Percentiles rank a stretch among this genome's conserved stretches.
phyloP scores from a whole-genome alignment of 2,888 invertebrate species.

The Omphaloscelis lunosa region DNA sequence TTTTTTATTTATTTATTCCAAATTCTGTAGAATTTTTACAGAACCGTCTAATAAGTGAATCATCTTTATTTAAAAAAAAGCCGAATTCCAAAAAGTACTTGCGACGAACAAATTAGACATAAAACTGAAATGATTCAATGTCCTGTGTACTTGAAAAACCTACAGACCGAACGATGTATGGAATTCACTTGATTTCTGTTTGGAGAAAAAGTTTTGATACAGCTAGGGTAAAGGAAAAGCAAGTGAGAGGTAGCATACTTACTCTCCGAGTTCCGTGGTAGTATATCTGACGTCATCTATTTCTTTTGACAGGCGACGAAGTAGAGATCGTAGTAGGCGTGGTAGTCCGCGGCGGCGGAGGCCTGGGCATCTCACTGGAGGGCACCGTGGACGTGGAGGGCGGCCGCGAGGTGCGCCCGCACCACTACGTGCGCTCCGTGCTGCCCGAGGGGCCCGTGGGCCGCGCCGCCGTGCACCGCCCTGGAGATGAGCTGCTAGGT shows the following conservation, averaged over 20 bases:
- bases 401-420: constrained; percentile 98
- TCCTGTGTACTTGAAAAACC: neutral
- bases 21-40: neutral
- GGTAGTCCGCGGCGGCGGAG: constrained; percentile 94
- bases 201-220: too few species aligned
- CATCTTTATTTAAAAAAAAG: neutral
- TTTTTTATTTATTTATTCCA: too few species aligned
- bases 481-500: constrained; percentile 98
- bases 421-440: constrained; percentile 99
- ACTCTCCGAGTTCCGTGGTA: neutral
- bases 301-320: constrained; percentile 79
- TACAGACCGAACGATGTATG: neutral
- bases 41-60: neutral
- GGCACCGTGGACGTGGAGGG: constrained; percentile 99
- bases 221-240: neutral
- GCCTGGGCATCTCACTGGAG: constrained; percentile 98
- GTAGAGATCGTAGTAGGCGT: constrained; percentile 90
- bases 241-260: neutral
- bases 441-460: constrained; percentile 99
- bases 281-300: neutral
- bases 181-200: neutral
- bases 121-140: neutral
- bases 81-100: neutral
- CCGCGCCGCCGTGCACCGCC: constrained; percentile 95
- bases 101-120: neutral